Conservation (phyloP, 1,140 invertebrate genomes). For the Antheraea mylitta region DNA sequence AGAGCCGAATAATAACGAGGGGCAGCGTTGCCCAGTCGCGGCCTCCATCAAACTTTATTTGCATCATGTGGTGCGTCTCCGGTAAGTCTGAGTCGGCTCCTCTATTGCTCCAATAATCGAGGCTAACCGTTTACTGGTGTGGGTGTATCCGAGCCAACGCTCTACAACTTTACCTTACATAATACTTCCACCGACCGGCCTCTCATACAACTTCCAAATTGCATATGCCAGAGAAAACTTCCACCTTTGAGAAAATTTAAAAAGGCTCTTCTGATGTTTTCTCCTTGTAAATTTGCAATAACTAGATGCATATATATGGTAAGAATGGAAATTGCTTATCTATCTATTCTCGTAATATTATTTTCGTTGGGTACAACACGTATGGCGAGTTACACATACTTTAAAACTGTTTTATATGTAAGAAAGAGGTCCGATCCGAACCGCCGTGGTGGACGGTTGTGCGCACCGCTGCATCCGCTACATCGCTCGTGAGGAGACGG, state of each 20-base stretch:
- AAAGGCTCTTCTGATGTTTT: constrained; percentile 45
- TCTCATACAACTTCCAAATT: constrained; percentile 60
- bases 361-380: constrained; percentile 19
- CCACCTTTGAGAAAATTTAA: constrained; percentile 63
- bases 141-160: background rate
- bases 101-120: constrained; percentile 73
- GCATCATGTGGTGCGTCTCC: constrained; percentile 67
- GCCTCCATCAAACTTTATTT: constrained; percentile 71
- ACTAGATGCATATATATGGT: constrained; percentile 42
- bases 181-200: constrained; percentile 24
- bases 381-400: background rate
- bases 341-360: constrained; percentile 35
- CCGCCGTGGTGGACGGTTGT: too few relatives aligned
- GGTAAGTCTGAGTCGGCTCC: constrained; percentile 48
- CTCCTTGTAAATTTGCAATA: constrained; percentile 52
- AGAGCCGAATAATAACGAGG: constrained; percentile 76
- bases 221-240: constrained; percentile 64
- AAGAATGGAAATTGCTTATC: constrained; percentile 44
- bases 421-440: too few relatives aligned
- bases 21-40: constrained; percentile 68
- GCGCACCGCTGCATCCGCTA: too few relatives aligned
- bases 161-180: constrained; percentile 3
- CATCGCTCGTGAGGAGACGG: too few relatives aligned
- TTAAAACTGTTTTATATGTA: background rate
- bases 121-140: constrained; percentile 21